Evolutionary conservation across 2,888 invertebrate species (phyloP), one percentile per base, ranked within the genome.

Genomic region (Drosophila pseudotakahashii): DNA sequence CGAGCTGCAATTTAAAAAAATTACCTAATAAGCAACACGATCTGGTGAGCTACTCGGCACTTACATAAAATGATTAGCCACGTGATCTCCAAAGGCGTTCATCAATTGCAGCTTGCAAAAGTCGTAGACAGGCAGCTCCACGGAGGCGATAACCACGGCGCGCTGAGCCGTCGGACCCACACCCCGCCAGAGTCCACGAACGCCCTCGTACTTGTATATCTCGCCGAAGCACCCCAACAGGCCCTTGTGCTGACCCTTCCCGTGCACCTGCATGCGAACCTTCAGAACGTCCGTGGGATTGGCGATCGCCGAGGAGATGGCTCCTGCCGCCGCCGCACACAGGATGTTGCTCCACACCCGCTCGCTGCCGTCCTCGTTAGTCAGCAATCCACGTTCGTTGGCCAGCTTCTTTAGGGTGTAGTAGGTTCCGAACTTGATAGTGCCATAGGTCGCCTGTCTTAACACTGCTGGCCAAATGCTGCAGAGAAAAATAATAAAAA

Each of bases 231-330:
- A 96, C n/a, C 95, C 93, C 42, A 96, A 93, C 77, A 98, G 93
- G 34, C 94, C 93, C 50, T 92, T 91, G 76, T 94, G 93, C 81
- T 93, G 93, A n/a, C 95, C 95, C 70, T 92, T 92, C 48, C 94
- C 94, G 66, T 92, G 92, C 10, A 94, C 92, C 94, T 98, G 98
- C 97, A 98, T 97, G 70, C 98, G 95, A 75, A 98, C 98, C 94
- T 98, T 98, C 36, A 98, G 94, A 48, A 98, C 98, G 93, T 98
- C 98, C 0, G 98, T 98, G 13, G 98, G 98, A 93, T 98, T 98
- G 57, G 98, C 98, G 84, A 98, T 96, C n/a, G 98, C 96, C 89
- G 97, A 97, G 54, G 98, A 97, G 37, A 98, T 94, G n/a, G 97
- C 96, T 11, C 98, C 92, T 0, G 92, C 91, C 26, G 89, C 84